Conservation (phyloP, 2,113 vertebrate species). For the Bos indicus region DNA sequence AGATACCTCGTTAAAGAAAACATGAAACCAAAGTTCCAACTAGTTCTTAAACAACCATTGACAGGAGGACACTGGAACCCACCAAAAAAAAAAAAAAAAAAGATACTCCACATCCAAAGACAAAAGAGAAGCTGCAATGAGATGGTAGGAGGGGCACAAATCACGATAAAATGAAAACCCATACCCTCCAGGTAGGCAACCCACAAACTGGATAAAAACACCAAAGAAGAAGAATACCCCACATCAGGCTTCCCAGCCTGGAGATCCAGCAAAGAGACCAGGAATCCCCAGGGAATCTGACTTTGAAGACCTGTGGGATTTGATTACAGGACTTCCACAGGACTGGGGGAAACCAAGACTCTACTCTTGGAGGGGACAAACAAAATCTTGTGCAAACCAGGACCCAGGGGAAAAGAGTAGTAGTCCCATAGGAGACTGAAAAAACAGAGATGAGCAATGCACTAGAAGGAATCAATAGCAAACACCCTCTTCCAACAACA, state of each 20-base stretch:
- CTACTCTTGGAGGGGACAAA: not conserved
- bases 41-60: not conserved
- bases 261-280: not conserved
- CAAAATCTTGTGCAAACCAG: not conserved
- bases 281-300: not conserved
- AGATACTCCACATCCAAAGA: not conserved
- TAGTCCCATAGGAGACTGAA: not conserved
- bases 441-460: not conserved
- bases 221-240: not conserved
- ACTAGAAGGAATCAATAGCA: not conserved
- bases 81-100: not conserved
- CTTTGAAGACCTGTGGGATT: not conserved
- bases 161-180: not conserved
- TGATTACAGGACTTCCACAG: not conserved
- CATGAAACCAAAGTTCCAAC: not conserved
- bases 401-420: not conserved
- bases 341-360: not conserved
- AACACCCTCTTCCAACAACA: not conserved
- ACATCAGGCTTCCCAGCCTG: not conserved
- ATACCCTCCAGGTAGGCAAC: not conserved
- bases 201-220: not conserved
- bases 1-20: not conserved
- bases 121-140: not conserved
- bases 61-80: not conserved
- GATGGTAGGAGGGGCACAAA: not conserved